Evolutionary conservation across 2,113 vertebrate genomes (phyloP).

Genomic region (Recurvirostra avosetta): DNA sequence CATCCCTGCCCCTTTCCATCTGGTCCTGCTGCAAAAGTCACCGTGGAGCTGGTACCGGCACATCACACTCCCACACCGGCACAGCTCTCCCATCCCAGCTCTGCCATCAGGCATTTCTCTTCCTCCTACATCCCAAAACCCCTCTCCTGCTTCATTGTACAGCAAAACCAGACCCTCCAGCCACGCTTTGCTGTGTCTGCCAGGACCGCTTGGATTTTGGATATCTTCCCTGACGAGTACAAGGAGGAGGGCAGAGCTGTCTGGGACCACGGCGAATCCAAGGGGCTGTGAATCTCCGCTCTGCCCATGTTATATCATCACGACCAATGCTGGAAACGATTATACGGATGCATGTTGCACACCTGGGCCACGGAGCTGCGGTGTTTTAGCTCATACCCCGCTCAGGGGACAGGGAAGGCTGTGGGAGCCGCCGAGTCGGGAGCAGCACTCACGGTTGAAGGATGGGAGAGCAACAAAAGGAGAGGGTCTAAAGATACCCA

Average conservation of each 20-base stretch:
- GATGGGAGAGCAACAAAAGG: neutral
- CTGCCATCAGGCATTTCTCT: fast-evolving
- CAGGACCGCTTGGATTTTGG: fast-evolving
- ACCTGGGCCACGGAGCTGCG: fast-evolving
- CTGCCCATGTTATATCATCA: fast-evolving
- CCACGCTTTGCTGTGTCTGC: no score
- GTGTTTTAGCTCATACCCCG: neutral
- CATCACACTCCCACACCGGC: neutral
- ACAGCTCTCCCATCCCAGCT: neutral
- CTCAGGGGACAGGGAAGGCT: neutral
- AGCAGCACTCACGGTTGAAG: fast-evolving
- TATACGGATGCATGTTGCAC: fast-evolving
- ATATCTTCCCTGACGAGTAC: fast-evolving
- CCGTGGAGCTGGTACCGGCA: neutral
- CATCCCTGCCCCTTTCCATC: neutral
- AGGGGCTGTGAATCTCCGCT: neutral
- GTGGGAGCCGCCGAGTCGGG: fast-evolving
- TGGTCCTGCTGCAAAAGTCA: neutral
- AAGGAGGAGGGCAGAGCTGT: neutral
- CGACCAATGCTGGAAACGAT: neutral
- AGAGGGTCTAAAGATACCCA: neutral
- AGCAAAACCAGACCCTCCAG: neutral
- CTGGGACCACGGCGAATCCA: fast-evolving
- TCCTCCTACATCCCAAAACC: neutral
- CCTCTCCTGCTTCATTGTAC: fast-evolving